Evolutionary conservation across 2,888 invertebrate genomes (phyloP), one percentile per base, ranked within the genome.

Genomic region (Sussaba pulchella): DNA sequence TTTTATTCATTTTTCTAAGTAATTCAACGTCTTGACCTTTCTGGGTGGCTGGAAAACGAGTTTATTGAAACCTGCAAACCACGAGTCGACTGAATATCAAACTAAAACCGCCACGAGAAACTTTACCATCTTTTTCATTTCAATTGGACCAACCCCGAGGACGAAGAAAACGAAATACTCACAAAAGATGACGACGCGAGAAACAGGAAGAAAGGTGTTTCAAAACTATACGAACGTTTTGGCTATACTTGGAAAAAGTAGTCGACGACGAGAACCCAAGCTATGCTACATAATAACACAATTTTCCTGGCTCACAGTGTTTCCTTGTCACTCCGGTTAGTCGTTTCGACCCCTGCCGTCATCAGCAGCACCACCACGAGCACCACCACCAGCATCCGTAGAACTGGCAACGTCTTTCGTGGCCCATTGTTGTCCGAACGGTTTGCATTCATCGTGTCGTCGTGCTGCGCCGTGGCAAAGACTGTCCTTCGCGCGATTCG

Each of bases 381-480:
- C 31, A 36, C 39, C 26, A 50, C 41, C 24, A 9, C 47, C 41
- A 45, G 36, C 12, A 54, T n/a, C 59, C 17, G 31, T 31, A 19
- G 39, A 19, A 36, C 67, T 45, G 59, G 72, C 66, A 78, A 73
- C 78, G 74, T 75, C 69, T 66, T 70, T 66, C n/a, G n/a, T 24
- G 19, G 26, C 14, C 52, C 31, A 79, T 79, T 79, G 74, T 79
- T 31, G 54, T 5, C 70, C 50, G 43, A 14, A 61, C 61, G 63
- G 26, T 54, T 54, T 17, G 41, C 67, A 67, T 63, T 72, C 63
- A 52, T 41, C 61, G 45, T 45, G 36, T 24, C 43, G 47, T 12
- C 36, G 80, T 73, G 66, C 10, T 66, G 52, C 54, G 52, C 54
- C 45, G 70, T n/a, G 36, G 36, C n/a, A 36, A 73, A 54, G 31